These are phyloP conservation scores for Venustaconcha ellipsiformis DNA, from an alignment of 1,140 invertebrate species.

Conservation along the genomic window DNA sequence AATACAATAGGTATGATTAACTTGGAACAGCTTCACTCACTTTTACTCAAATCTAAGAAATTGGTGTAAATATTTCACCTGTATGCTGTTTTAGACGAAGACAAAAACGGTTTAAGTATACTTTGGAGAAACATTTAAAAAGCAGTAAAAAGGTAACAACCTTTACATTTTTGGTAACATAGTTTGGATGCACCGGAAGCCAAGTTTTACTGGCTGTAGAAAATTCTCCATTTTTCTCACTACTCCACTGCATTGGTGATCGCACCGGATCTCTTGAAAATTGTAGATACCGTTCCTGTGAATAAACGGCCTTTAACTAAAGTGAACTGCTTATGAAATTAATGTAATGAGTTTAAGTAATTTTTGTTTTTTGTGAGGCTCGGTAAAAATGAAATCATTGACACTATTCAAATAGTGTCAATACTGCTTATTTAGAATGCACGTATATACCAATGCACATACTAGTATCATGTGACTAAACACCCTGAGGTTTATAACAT, in stretches of 20 bases:
- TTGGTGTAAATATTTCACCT: too few relatives aligned
- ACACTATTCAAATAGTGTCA: background rate
- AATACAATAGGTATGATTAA: too few relatives aligned
- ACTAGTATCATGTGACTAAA: background rate
- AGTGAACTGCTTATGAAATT: background rate
- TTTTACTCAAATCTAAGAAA: too few relatives aligned
- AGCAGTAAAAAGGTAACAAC: constrained; percentile 12
- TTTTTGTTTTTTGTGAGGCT: background rate
- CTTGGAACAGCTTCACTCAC: too few relatives aligned
- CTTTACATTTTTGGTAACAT: constrained; percentile 53
- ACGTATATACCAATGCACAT: background rate
- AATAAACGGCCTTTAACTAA: background rate
- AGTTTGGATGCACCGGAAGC: constrained; percentile 77
- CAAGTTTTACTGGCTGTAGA: constrained; percentile 73
- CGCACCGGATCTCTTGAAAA: constrained; percentile 76
- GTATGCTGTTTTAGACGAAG: too few relatives aligned
- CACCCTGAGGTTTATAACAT: background rate
- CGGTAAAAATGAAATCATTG: background rate
- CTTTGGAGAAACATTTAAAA: too few relatives aligned
- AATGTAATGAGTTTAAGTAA: background rate
- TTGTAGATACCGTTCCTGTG: constrained; percentile 55
- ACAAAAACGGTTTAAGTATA: too few relatives aligned
- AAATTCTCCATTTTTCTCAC: constrained; percentile 73
- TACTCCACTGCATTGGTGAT: constrained; percentile 83
- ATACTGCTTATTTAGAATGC: background rate